Percentiles rank a stretch among this genome's conserved stretches.
Conservation (phyloP, 30 jellyfish, hydroid and myxozoan genomes). For the Turritopsis rubra region DNA sequence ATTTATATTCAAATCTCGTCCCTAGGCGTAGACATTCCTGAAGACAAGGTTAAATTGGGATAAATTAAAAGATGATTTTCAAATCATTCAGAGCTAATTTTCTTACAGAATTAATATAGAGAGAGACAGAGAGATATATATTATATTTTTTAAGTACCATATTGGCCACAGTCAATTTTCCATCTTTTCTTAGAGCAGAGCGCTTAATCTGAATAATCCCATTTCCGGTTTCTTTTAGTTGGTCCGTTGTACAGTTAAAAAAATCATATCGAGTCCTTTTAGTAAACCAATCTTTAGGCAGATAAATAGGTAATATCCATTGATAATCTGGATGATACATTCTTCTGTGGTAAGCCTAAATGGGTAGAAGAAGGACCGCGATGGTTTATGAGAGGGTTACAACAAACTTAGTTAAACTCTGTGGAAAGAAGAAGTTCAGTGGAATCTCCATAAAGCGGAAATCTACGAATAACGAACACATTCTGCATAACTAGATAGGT, state of each 20-base stretch:
- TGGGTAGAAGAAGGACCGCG: neutral
- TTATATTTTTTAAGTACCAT: neutral
- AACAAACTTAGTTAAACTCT: too few species aligned
- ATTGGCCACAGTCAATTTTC: neutral
- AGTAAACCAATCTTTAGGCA: neutral
- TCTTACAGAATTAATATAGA: too few species aligned
- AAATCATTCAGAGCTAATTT: too few species aligned
- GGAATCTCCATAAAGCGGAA: neutral
- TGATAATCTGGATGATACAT: neutral
- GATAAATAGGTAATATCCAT: neutral
- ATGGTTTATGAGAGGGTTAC: too few species aligned
- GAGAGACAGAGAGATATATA: too few species aligned
- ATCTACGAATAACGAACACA: too few species aligned
- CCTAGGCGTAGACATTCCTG: too few species aligned
- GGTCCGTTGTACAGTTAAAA: neutral
- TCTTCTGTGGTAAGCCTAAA: neutral
- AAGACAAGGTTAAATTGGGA: too few species aligned
- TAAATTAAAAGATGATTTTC: too few species aligned
- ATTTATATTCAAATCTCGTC: too few species aligned
- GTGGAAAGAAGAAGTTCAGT: neutral
- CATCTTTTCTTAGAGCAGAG: neutral
- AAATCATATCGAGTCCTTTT: neutral
- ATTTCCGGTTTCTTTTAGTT: neutral
- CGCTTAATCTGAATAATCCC: neutral
- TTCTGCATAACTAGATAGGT: too few species aligned